These are phyloP conservation scores for Prietella phreatophila DNA, from an alignment of 2,113 vertebrate species.

Conservation along the genomic window DNA sequence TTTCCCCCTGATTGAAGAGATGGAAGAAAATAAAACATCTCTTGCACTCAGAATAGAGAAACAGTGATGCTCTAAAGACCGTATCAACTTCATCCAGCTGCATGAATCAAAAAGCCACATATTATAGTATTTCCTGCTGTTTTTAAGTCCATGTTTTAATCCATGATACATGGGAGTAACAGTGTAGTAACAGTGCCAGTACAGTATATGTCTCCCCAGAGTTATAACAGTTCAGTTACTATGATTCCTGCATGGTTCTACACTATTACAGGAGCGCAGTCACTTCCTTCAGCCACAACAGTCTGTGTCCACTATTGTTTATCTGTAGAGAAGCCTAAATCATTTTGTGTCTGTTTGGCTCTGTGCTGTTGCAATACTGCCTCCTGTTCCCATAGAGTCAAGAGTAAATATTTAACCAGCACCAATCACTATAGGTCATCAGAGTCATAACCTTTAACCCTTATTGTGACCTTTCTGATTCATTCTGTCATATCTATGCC, in stretches of 20 bases:
- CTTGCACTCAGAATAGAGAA: neutral
- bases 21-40: neutral
- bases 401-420: constrained; percentile 49
- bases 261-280: neutral
- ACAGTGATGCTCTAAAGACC: neutral
- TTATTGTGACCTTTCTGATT: constrained; percentile 47
- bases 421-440: constrained; percentile 29
- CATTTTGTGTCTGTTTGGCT: neutral
- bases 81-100: neutral
- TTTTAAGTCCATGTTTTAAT: neutral
- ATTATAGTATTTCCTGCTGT: neutral
- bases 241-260: neutral
- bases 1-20: too few relatives aligned
- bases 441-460: constrained; percentile 42
- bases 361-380: neutral
- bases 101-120: neutral
- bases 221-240: neutral
- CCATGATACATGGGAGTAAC: neutral
- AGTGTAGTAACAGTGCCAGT: neutral
- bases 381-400: constrained; percentile 36
- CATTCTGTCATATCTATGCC: constrained; percentile 24
- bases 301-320: constrained; percentile 7
- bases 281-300: neutral
- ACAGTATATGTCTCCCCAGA: neutral
- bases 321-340: neutral